These are phyloP conservation scores for Chironomus striatipennis DNA, from an alignment of 1,140 invertebrate genomes.

Conservation along the genomic window DNA sequence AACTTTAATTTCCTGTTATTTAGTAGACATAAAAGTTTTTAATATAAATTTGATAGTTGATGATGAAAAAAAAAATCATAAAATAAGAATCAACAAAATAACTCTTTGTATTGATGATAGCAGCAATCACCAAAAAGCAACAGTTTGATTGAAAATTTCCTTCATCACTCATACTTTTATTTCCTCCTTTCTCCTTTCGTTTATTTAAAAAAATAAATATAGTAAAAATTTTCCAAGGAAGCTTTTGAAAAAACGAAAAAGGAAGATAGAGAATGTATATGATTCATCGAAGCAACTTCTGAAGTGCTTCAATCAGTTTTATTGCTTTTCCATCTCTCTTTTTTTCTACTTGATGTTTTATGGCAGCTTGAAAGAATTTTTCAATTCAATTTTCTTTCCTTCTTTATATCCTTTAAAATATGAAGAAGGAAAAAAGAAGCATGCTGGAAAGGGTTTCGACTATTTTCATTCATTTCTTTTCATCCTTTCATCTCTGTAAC, in stretches of 20 bases:
- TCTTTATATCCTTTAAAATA: neutral
- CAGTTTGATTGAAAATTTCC: slow-evolving; percentile 7
- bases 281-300: neutral
- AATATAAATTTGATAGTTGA: neutral
- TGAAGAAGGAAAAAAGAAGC: too few species aligned
- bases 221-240: too few species aligned
- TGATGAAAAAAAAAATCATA: neutral
- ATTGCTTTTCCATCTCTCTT: neutral
- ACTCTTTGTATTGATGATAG: neutral
- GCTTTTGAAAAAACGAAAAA: too few species aligned
- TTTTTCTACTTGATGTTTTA: neutral
- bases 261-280: too few species aligned
- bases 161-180: neutral
- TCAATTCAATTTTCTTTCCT: neutral
- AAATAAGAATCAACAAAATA: neutral
- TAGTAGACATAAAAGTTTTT: neutral
- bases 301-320: slow-evolving; percentile 12
- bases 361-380: slow-evolving; percentile 12
- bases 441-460: too few species aligned
- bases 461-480: too few species aligned
- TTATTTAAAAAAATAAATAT: too few species aligned
- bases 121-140: neutral
- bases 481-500: too few species aligned
- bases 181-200: neutral
- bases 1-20: too few species aligned